Evolutionary conservation across 2,797 vertebrate species (phyloP), one percentile per base, ranked within the genome.

Genomic region (Fundulus diaphanus): DNA sequence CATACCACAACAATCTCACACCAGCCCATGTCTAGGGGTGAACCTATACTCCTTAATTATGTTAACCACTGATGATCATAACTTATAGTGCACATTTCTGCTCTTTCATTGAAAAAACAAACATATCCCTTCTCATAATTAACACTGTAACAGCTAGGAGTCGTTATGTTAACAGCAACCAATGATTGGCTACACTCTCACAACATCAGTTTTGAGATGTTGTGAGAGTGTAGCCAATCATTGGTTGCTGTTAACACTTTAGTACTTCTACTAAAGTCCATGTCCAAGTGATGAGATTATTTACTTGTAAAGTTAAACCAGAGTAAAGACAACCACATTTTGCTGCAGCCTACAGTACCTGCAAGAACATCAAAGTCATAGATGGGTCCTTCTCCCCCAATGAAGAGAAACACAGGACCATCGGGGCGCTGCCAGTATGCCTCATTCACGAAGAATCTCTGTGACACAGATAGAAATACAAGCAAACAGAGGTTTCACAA

Each of bases 401-500:
- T 92, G 79, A 90, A 96, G 77, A 97, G 95, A 85, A 97, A 97
- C 37, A 97, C 92, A 0, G 97, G 97, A 12, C 96, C 96, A 5
- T 87, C 40, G 0, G 85, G 89, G n/a, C 22, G 54, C 71, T 74
- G 68, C 96, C 96, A 96, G 44, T 89, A 88, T 0, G 71, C 87
- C 24, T 95, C 92, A 7, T 96, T 97, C 76, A 96, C 90, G 88
- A 95, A 96, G 85, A 95, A 97, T 68, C 90, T 92, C 97, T 97
- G 80, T 0, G 70, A 13, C 37, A 71, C 33, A 46, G 1, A 48
- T 3, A 79, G 24, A 46, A 9, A 57, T 40, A 72, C 7, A 24
- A 27, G 24, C 40, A 51, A 7, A 18, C 6, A 44, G 31, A 66
- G 20, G 37, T 16, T 24, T 8, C 22, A 70, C 2, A 65, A 5